Evolutionary conservation across 2,888 invertebrate species (phyloP).

Genomic region (Schrankia costaestrigalis): DNA sequence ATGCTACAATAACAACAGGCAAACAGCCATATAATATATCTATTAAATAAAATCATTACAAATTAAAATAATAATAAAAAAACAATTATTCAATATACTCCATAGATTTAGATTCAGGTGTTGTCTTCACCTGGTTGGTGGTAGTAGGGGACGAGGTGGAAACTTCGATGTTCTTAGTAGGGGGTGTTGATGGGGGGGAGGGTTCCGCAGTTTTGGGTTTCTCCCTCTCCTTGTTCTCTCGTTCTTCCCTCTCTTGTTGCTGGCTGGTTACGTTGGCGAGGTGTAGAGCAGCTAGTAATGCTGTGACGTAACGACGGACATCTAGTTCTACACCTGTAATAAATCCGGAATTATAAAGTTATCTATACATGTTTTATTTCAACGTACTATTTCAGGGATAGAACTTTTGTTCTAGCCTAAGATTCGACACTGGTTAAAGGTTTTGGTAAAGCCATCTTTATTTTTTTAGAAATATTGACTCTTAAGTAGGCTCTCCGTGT

Average conservation of each 20-base stretch:
- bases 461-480: no score
- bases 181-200: slow-evolving; percentile 26
- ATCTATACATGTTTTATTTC: no score
- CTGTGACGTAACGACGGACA: slow-evolving; percentile 66
- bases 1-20: slow-evolving; percentile 6
- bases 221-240: slow-evolving; percentile 17
- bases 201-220: slow-evolving; percentile 35
- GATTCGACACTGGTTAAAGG: no score
- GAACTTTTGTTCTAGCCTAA: no score
- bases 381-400: no score
- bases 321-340: slow-evolving; percentile 64
- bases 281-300: slow-evolving; percentile 66
- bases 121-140: slow-evolving; percentile 53
- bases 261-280: slow-evolving; percentile 65
- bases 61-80: slow-evolving; percentile 20
- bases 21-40: no score
- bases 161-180: slow-evolving; percentile 29
- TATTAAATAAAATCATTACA: slow-evolving; percentile 23
- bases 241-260: slow-evolving; percentile 46
- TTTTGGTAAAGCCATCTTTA: no score
- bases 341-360: no score
- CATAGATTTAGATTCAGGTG: slow-evolving; percentile 64
- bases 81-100: slow-evolving; percentile 37
- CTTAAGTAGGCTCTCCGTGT: no score
- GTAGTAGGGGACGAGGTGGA: slow-evolving; percentile 44